A percentile compares a stretch with the other conserved stretches of the same genome.
phyloP scores from a whole-genome alignment of 2,888 invertebrate genomes.

The Palloptera scutellata region DNA sequence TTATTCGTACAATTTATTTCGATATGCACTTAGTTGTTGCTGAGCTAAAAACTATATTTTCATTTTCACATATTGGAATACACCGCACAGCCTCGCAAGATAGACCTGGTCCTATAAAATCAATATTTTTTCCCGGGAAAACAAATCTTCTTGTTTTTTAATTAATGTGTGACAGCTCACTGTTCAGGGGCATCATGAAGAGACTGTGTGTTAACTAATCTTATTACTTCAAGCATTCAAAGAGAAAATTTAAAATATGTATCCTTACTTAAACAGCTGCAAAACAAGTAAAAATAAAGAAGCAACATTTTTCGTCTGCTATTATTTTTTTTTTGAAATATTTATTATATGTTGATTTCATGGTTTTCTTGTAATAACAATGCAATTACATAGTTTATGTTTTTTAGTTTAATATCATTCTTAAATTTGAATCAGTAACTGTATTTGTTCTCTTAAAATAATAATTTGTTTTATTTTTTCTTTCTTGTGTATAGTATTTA shows the following conservation, averaged over 20 bases:
- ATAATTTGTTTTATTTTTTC: not conserved
- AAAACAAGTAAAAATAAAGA: not conserved
- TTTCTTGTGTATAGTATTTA: not conserved
- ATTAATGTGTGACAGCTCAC: no score
- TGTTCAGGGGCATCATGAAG: no score
- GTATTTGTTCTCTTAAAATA: not conserved
- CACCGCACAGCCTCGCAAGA: no score
- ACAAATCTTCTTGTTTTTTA: no score
- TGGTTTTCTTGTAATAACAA: not conserved
- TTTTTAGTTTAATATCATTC: no score
- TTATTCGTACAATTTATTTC: conserved; percentile 9
- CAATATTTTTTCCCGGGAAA: no score
- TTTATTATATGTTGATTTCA: not conserved
- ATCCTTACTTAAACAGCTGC: not conserved
- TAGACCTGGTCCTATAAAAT: no score
- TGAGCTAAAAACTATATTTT: no score
- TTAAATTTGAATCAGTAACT: not conserved
- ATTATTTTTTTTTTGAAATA: conserved; percentile 1
- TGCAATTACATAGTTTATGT: no score
- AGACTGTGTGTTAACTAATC: no score
- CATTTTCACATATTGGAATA: no score
- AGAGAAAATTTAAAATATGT: not conserved
- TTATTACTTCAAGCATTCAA: no score
- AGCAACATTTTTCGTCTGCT: not conserved
- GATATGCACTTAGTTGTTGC: not conserved